A percentile compares a stretch with the other conserved stretches of the same genome.
Conservation (phyloP, 2,888 invertebrate genomes). For the Phasia obesa region DNA sequence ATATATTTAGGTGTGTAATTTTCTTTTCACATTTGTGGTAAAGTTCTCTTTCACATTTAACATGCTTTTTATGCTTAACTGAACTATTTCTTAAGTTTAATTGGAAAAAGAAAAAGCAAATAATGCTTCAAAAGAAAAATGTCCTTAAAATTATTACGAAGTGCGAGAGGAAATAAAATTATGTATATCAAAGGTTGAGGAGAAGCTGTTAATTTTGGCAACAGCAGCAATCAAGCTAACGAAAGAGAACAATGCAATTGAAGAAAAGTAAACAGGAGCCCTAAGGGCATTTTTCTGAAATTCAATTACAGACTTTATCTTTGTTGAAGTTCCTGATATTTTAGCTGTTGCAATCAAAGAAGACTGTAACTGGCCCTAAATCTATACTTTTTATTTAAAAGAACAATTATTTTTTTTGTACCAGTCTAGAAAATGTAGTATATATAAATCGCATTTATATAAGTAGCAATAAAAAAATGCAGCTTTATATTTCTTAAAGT, state of each 20-base stretch:
- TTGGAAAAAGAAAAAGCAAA: slow-evolving; percentile 58
- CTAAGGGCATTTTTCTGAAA: slow-evolving; percentile 11
- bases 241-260: not conserved
- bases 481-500: too few species aligned
- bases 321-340: slow-evolving; percentile 11
- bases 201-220: slow-evolving; percentile 57
- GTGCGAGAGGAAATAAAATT: not conserved
- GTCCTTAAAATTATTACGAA: slow-evolving; percentile 7
- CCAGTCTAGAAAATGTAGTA: too few species aligned
- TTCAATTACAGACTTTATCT: slow-evolving; percentile 21
- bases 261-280: not conserved
- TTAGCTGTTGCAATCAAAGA: not conserved
- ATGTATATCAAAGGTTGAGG: slow-evolving; percentile 13
- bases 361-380: slow-evolving; percentile 1
- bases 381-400: not conserved
- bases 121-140: not conserved
- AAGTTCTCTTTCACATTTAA: slow-evolving; percentile 43
- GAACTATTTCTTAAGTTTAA: slow-evolving; percentile 68
- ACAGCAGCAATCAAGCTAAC: not conserved
- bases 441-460: too few species aligned
- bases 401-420: not conserved
- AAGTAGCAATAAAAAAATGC: too few species aligned
- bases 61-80: slow-evolving; percentile 60
- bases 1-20: not conserved
- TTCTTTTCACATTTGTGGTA: too few species aligned